Evolutionary conservation across 2,797 vertebrate genomes (phyloP).

Genomic region (Silurus lanzhouensis): DNA sequence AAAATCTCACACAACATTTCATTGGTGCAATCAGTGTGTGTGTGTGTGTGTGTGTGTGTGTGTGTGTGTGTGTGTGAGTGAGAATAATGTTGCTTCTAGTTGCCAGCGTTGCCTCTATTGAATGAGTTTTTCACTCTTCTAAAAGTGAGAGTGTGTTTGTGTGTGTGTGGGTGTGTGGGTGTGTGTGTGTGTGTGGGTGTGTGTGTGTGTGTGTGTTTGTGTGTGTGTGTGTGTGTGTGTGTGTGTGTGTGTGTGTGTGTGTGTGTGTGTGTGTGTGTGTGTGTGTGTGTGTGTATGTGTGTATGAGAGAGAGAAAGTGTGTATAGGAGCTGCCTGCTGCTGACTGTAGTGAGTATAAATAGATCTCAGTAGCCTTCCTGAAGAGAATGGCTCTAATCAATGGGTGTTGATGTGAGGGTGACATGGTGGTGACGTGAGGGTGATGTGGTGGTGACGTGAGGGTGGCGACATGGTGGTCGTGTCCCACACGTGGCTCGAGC

Average conservation of each 20-base stretch:
- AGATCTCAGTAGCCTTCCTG: not conserved
- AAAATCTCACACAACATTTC: not conserved
- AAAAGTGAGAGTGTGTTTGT: not conserved
- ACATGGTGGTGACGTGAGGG: no score
- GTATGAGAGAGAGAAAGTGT: no score
- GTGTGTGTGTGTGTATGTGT: not conserved
- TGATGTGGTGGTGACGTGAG: no score
- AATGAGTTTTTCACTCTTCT: not conserved
- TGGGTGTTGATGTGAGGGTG: no score
- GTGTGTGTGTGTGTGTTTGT: not conserved
- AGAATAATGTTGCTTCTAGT: not conserved
- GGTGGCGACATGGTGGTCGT: no score
- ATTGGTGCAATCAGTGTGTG: no score
- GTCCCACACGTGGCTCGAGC: not conserved
- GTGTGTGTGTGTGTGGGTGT: not conserved
- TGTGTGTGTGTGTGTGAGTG: not conserved
- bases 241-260: not conserved
- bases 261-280: not conserved
- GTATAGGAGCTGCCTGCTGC: not conserved
- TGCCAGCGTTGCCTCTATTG: not conserved
- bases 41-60: not conserved
- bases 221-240: not conserved
- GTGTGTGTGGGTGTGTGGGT: not conserved
- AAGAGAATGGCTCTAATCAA: constrained; percentile 14
- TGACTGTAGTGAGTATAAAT: constrained; percentile 10